A percentile compares a stretch with the other conserved stretches of the same genome.
phyloP scores from a whole-genome alignment of 2,888 invertebrate species.

The Drymonia ruficornis region DNA sequence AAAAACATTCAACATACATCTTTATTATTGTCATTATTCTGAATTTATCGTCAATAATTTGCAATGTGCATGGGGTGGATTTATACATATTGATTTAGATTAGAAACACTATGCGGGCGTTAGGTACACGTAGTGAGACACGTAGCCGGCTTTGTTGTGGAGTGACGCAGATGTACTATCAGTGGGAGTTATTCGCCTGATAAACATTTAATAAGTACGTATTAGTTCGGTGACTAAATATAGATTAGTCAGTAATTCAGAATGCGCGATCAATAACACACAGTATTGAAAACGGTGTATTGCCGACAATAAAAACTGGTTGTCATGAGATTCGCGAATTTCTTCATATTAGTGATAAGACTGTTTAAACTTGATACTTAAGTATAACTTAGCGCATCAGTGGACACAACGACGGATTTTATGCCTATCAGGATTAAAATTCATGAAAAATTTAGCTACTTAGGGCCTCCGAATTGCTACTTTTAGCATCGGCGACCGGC shows the following conservation, averaged over 20 bases:
- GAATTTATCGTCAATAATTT: not conserved
- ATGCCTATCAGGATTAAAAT: no score
- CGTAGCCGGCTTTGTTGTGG: slow-evolving; percentile 1
- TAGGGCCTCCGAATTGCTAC: no score
- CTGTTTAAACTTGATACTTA: no score
- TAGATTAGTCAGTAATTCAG: slow-evolving; percentile 1
- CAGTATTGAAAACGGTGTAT: not conserved
- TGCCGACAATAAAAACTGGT: not conserved
- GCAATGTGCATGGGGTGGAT: no score
- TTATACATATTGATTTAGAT: not conserved
- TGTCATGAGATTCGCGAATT: not conserved
- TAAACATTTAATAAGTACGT: not conserved
- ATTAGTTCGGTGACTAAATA: slow-evolving; percentile 3
- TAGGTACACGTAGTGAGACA: not conserved
- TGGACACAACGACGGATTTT: no score
- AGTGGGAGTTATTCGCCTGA: not conserved
- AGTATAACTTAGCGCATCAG: no score
- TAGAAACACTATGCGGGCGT: not conserved
- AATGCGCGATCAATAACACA: not conserved
- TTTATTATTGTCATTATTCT: not conserved
- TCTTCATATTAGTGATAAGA: no score
- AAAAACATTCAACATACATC: no score
- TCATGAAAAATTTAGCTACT: no score
- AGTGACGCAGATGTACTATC: not conserved
- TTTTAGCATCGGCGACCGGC: no score